Conservation (phyloP, 2,797 vertebrate species). For the Neolamprologus multifasciatus region DNA sequence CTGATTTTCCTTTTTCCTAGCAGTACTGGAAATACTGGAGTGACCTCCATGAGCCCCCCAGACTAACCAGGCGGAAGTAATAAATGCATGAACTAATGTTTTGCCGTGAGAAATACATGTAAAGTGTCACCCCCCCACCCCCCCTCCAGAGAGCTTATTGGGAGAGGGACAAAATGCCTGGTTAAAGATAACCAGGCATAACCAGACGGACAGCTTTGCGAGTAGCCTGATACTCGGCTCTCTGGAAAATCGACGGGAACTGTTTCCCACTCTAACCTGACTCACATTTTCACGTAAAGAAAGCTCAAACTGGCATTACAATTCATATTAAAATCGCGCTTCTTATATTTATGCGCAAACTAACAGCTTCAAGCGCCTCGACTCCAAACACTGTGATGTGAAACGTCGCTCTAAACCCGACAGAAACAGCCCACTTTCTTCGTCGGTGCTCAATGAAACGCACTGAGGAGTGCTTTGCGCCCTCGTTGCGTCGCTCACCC, state of each 20-base stretch:
- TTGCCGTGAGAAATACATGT: neutral
- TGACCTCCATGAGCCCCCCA: neutral
- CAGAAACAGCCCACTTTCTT: neutral
- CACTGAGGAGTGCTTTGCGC: neutral
- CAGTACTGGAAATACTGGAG: conserved; percentile 23
- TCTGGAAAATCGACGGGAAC: neutral
- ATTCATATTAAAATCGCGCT: neutral
- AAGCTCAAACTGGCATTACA: neutral
- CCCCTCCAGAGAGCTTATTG: neutral
- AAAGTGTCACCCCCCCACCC: neutral
- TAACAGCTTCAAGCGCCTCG: neutral
- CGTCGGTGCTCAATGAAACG: neutral
- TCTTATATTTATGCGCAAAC: neutral
- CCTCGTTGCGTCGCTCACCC: neutral
- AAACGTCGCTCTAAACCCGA: neutral
- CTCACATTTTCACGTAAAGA: neutral
- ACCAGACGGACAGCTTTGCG: neutral
- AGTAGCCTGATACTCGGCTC: neutral
- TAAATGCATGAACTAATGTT: neutral
- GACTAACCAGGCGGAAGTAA: neutral
- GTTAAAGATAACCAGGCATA: neutral
- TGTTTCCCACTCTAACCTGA: neutral
- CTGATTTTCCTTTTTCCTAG: neutral
- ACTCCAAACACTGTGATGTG: neutral
- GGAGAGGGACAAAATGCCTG: neutral